Evolutionary conservation across 2,113 vertebrate species (phyloP).

Genomic region (Neotragus pygmaeus): DNA sequence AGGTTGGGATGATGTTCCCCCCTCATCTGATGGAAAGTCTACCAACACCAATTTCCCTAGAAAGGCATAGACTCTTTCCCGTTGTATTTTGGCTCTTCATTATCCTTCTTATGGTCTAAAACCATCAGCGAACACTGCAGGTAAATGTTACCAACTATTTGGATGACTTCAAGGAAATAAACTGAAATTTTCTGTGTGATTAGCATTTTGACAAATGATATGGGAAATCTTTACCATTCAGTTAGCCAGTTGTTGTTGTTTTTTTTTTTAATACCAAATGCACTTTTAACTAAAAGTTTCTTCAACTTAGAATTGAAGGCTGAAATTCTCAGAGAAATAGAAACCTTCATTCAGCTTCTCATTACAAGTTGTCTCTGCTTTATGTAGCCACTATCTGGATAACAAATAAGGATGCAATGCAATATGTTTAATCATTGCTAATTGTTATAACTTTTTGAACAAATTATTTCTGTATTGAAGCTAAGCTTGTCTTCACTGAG

Average conservation of each 20-base stretch:
- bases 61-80: neutral
- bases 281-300: constrained; percentile 39
- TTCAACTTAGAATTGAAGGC: constrained; percentile 44
- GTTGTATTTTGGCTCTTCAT: neutral
- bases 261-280: neutral
- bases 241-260: neutral
- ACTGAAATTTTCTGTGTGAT: neutral
- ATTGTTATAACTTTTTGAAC: constrained; percentile 57
- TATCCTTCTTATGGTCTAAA: neutral
- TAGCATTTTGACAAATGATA: neutral
- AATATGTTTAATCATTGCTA: constrained; percentile 57
- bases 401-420: constrained; percentile 61
- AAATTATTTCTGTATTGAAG: constrained; percentile 19
- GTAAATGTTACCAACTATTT: neutral
- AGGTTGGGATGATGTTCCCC: neutral
- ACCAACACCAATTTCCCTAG: neutral
- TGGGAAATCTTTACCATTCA: neutral
- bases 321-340: constrained; percentile 66
- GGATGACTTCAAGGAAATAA: neutral
- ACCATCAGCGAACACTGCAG: neutral
- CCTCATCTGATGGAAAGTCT: neutral
- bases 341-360: constrained; percentile 57
- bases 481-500: constrained; percentile 51
- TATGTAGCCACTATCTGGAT: constrained; percentile 27
- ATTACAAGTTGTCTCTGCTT: constrained; percentile 68